These are phyloP conservation scores for Notamacropus eugenii DNA, from an alignment of 2,797 vertebrate species.

Conservation along the genomic window DNA sequence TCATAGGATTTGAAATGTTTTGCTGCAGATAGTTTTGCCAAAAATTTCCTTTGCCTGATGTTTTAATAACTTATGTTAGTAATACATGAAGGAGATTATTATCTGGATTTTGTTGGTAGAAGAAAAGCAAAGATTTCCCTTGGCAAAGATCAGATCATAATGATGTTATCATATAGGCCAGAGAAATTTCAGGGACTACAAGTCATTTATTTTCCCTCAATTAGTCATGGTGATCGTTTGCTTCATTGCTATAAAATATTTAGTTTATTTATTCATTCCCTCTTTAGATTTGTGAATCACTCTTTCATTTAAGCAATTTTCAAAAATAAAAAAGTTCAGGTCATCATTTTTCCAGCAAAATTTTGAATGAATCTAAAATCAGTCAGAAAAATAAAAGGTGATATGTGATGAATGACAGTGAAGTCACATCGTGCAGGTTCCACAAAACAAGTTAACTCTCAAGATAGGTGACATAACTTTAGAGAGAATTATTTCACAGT, in stretches of 20 bases:
- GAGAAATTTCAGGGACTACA: conserved; percentile 53
- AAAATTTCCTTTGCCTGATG: conserved; percentile 34
- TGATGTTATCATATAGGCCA: conserved; percentile 59
- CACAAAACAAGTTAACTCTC: conserved; percentile 9
- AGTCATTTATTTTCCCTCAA: conserved; percentile 5
- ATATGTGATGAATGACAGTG: not conserved
- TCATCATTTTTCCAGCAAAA: conserved; percentile 46
- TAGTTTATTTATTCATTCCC: conserved; percentile 46
- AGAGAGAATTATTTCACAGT: conserved; percentile 19
- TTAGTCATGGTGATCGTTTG: not conserved
- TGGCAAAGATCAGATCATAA: conserved; percentile 72
- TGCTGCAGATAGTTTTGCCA: not conserved
- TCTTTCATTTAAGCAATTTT: conserved; percentile 57
- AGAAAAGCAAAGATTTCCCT: conserved; percentile 68
- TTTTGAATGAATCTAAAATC: conserved; percentile 54
- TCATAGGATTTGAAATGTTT: conserved; percentile 33
- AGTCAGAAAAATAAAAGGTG: not conserved
- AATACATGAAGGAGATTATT: conserved; percentile 65
- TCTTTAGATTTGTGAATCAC: conserved; percentile 19
- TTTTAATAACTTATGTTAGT: conserved; percentile 75
- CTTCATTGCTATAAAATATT: conserved; percentile 1
- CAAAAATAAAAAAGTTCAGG: conserved; percentile 29
- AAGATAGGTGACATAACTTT: not conserved
- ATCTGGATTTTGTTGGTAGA: conserved; percentile 67
- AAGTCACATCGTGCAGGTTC: not conserved